These are phyloP conservation scores for Drosophila orena DNA, from an alignment of 1,140 invertebrate genomes.

Conservation along the genomic window DNA sequence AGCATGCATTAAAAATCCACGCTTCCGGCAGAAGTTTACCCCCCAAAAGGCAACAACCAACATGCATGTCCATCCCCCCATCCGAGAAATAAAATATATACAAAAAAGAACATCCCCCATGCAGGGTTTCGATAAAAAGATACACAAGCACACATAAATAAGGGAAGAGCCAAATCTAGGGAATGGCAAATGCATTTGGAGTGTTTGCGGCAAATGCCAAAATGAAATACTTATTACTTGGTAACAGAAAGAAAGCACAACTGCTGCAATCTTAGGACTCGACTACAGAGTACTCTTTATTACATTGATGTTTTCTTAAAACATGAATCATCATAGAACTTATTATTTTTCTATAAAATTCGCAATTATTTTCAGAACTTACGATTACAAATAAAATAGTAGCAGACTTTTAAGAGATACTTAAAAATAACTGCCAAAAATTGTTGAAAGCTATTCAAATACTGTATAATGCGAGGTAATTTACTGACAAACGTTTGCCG, in stretches of 20 bases:
- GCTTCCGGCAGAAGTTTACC: constrained; percentile 62
- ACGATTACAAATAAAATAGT: too few species aligned
- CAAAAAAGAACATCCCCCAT: constrained; percentile 1
- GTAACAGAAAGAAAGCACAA: constrained; percentile 41
- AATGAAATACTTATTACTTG: constrained; percentile 82
- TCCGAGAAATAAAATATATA: not conserved
- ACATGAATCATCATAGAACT: too few species aligned
- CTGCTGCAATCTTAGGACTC: not conserved
- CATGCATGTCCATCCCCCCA: not conserved
- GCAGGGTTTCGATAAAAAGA: constrained; percentile 46
- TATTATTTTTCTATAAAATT: too few species aligned
- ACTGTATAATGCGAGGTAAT: not conserved
- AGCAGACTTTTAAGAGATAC: too few species aligned
- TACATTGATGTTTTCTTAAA: not conserved
- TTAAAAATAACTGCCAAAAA: not conserved
- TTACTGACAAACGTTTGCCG: not conserved
- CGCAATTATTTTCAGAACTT: too few species aligned
- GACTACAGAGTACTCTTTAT: not conserved
- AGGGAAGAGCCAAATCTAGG: constrained; percentile 39
- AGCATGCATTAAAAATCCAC: constrained; percentile 78
- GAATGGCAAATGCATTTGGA: constrained; percentile 80
- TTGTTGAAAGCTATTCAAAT: not conserved
- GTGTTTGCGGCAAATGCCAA: constrained; percentile 80
- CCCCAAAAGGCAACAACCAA: constrained; percentile 10
- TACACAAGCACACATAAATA: constrained; percentile 27